Conservation (phyloP, 2,797 vertebrate species). For the Acanthurus lineatus region DNA sequence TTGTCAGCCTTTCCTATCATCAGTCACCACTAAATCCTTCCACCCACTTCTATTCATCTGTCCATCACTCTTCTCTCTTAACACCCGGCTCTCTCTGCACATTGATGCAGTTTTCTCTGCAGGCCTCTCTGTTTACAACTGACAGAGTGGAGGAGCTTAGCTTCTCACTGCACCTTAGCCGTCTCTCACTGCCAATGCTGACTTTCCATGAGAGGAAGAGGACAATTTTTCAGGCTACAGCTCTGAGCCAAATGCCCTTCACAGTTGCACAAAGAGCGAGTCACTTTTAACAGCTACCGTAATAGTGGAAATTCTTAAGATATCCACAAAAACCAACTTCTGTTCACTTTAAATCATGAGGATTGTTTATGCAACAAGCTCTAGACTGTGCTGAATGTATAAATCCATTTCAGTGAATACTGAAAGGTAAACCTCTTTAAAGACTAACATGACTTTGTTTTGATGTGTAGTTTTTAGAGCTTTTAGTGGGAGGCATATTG, state of each 20-base stretch:
- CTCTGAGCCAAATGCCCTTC: slow-evolving; percentile 29
- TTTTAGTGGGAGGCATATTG: not conserved
- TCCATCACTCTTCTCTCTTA: slow-evolving; percentile 22
- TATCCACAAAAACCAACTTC: not conserved
- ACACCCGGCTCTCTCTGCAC: slow-evolving; percentile 3
- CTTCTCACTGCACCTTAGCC: slow-evolving; percentile 13
- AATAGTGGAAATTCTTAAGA: slow-evolving; percentile 21
- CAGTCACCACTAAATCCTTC: slow-evolving; percentile 20
- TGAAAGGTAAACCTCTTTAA: not conserved
- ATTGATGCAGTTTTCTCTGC: slow-evolving; percentile 18
- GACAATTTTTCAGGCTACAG: slow-evolving; percentile 17
- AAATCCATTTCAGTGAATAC: not conserved
- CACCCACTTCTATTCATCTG: slow-evolving; percentile 14
- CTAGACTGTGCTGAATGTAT: not conserved
- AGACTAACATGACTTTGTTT: not conserved
- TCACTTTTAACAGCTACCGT: slow-evolving; percentile 1
- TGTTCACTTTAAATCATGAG: not conserved
- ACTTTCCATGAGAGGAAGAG: slow-evolving; percentile 36
- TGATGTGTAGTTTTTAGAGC: no score
- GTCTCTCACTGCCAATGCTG: slow-evolving; percentile 24
- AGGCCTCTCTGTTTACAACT: slow-evolving; percentile 21
- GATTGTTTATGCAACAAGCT: not conserved
- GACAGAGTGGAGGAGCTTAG: slow-evolving; percentile 13
- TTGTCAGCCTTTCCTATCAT: slow-evolving; percentile 3
- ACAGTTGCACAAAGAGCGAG: slow-evolving; percentile 2